A percentile compares a stretch with the other conserved stretches of the same genome.
These are phyloP conservation scores for Nansenia antarctica DNA, from an alignment of 2,113 vertebrate genomes.

Conservation along the genomic window DNA sequence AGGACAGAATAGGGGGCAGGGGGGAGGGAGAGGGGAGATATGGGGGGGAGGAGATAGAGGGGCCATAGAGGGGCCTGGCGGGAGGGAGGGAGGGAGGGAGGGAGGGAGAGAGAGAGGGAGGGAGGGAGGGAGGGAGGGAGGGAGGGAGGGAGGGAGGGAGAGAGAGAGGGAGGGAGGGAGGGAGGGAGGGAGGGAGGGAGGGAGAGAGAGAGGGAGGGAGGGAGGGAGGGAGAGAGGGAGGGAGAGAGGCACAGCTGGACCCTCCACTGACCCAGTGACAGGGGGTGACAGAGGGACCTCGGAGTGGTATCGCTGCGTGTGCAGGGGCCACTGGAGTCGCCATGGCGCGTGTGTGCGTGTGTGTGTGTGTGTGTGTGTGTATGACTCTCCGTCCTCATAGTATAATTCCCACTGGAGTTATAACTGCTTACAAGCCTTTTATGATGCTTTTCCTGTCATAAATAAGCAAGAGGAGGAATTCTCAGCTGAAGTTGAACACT, in stretches of 20 bases:
- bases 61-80: conserved; percentile 2
- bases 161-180: conserved; percentile 1
- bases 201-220: conserved; percentile 1
- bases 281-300: conserved; percentile 48
- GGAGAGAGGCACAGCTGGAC: conserved; percentile 16
- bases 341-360: conserved; percentile 37
- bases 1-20: neutral
- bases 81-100: neutral
- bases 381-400: conserved; percentile 41
- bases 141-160: conserved; percentile 14
- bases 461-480: conserved; percentile 62
- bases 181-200: neutral
- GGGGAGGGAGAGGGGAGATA: neutral
- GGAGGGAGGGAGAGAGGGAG: conserved; percentile 10
- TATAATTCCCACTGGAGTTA: conserved; percentile 54
- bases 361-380: conserved; percentile 12
- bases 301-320: conserved; percentile 53
- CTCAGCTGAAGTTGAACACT: conserved; percentile 53
- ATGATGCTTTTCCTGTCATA: conserved; percentile 75
- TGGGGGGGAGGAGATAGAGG: neutral
- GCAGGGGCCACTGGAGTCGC: conserved; percentile 57
- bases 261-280: conserved; percentile 41
- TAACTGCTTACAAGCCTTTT: conserved; percentile 60
- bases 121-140: conserved; percentile 6
- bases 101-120: conserved; percentile 2